Percentiles rank a stretch among this genome's conserved stretches.
Evolutionary conservation across 2,113 vertebrate species (phyloP).

Genomic region (Sterna hirundo): DNA sequence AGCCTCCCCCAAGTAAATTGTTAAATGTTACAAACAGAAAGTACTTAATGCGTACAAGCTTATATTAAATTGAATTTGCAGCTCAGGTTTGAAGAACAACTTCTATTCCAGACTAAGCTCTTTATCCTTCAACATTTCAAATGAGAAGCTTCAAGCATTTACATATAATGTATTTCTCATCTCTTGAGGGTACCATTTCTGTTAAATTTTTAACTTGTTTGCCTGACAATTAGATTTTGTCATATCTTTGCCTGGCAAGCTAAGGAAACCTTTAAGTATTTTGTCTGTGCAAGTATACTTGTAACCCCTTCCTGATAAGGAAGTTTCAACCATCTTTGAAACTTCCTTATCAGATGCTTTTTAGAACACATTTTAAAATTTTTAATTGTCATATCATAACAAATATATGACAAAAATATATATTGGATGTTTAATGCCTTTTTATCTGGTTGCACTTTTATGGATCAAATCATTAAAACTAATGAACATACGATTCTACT

Average conservation of each 20-base stretch:
- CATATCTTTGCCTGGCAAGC: background rate
- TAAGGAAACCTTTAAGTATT: background rate
- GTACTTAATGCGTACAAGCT: conserved; percentile 23
- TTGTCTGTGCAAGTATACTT: background rate
- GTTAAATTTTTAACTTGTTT: background rate
- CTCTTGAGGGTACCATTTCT: background rate
- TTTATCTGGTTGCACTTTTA: background rate
- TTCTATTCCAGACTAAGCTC: conserved; percentile 14
- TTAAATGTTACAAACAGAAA: background rate
- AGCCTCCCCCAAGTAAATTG: background rate
- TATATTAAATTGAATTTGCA: conserved; percentile 36
- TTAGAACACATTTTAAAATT: background rate
- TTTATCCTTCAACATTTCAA: conserved; percentile 45
- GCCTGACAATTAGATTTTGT: background rate
- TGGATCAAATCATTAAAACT: background rate
- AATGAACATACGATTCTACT: background rate
- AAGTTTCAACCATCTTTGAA: background rate
- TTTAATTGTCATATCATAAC: background rate
- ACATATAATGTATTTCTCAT: background rate
- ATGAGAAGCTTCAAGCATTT: background rate
- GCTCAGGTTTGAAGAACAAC: background rate
- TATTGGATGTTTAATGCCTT: background rate
- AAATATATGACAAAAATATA: background rate
- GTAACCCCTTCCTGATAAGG: background rate
- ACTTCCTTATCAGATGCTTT: background rate